These are phyloP conservation scores for Erythrocebus patas DNA, from an alignment of 2,113 vertebrate species.

Conservation along the genomic window DNA sequence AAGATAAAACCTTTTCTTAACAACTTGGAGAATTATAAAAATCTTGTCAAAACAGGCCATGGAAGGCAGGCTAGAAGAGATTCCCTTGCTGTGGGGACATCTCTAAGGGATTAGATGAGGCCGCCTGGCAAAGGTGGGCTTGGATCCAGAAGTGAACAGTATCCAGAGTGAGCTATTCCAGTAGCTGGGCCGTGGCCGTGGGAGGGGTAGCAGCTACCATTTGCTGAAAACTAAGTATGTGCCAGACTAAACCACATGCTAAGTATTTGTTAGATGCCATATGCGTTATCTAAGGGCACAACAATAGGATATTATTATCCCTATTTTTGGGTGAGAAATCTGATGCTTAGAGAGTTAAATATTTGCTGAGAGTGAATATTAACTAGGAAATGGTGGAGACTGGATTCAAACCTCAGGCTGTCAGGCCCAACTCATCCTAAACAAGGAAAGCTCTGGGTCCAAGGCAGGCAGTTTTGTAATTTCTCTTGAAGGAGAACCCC, in stretches of 20 bases:
- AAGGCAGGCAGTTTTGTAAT: too few relatives aligned
- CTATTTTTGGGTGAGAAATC: not conserved
- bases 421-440: not conserved
- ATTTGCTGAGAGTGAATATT: not conserved
- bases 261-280: not conserved
- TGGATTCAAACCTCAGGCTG: not conserved
- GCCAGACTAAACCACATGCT: not conserved
- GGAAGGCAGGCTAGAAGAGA: not conserved
- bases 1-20: not conserved
- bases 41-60: not conserved
- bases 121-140: not conserved
- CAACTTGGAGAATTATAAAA: not conserved
- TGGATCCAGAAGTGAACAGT: not conserved
- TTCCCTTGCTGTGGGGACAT: not conserved
- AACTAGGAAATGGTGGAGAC: not conserved
- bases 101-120: not conserved
- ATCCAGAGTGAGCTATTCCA: not conserved
- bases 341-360: not conserved
- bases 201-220: not conserved
- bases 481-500: not conserved
- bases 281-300: not conserved
- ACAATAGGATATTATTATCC: not conserved
- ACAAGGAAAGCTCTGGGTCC: not conserved
- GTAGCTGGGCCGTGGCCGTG: not conserved
- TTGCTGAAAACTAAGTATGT: not conserved